These are phyloP conservation scores for Dromiciops gliroides DNA, from an alignment of 2,113 vertebrate species.

Conservation along the genomic window DNA sequence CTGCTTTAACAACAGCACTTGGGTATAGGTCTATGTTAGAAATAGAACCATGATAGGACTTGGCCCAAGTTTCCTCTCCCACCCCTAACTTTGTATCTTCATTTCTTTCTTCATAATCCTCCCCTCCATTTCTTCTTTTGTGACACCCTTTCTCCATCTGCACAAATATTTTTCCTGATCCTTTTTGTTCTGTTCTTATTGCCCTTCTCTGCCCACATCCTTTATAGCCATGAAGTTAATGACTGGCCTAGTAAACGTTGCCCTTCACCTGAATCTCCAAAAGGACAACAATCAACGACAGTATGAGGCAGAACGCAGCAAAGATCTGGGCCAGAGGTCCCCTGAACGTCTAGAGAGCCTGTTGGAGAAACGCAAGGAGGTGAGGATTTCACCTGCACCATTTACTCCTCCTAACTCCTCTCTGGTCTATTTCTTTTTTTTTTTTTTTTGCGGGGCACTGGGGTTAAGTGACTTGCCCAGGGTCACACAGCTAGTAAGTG, in stretches of 20 bases:
- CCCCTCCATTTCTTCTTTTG: slow-evolving; percentile 1
- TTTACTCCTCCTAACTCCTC: not conserved
- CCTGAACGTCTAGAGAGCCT: slow-evolving; percentile 75
- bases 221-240: slow-evolving; percentile 82
- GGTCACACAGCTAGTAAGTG: too few species aligned
- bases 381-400: slow-evolving; percentile 36
- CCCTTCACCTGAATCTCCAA: slow-evolving; percentile 71
- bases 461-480: too few species aligned
- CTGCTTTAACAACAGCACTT: not conserved
- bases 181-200: slow-evolving; percentile 29
- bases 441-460: too few species aligned
- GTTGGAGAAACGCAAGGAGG: slow-evolving; percentile 75
- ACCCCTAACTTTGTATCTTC: slow-evolving; percentile 29
- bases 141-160: not conserved
- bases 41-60: not conserved
- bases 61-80: not conserved
- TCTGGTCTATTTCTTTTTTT: not conserved
- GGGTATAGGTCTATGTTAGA: not conserved
- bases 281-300: slow-evolving; percentile 79
- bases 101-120: not conserved
- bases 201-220: not conserved
- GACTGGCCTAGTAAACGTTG: slow-evolving; percentile 80
- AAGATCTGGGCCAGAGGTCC: slow-evolving; percentile 67
- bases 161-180: slow-evolving; percentile 28
- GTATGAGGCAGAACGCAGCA: slow-evolving; percentile 76